Evolutionary conservation across 2,888 invertebrate species (phyloP), one percentile per base, ranked within the genome.

Genomic region (Meta bourneti): DNA sequence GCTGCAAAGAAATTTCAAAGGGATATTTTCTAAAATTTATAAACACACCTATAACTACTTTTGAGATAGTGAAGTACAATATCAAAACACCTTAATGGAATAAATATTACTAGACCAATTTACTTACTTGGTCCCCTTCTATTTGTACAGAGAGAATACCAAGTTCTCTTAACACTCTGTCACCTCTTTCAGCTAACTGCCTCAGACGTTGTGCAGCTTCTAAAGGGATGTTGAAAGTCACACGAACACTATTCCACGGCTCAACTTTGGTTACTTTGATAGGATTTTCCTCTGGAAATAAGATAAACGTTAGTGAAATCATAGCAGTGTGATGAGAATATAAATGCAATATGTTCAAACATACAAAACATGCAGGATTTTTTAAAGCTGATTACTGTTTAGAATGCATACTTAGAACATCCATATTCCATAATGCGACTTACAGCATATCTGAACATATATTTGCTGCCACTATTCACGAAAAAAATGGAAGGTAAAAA

Each of bases 231-330:
- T 98, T 98, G 96, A 99, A 97, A 96, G 98, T 99, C 95, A 99
- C 98, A 95, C 98, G 97, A 94, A 99, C 99, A 94, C 98, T 98
- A 96, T 98, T 98, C 98, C 98, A 99, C 96, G 99, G 99, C 96
- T 99, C 99, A 96, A 98, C 97, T 95, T 97, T 97, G 94, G 96
- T 96, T 94, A 97, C 96, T 95, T 96, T 96, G 94, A 97, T 95
- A 94, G 95, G 95, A 94, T 96, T 95, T 93, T 95, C 94, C 91
- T 94, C 95, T 95, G 94, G 51, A 94, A 94, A 89, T 89, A 74
- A 16, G 13, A 19, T 9, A 78, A 61, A 77, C 71, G 92, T 4
- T 11, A 19, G 19, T 20, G 61, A 80, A 78, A 49, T 51, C 49
- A 78, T 78, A 19, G 13, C 52, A 49, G 52, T 51, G 13, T 49